Evolutionary conservation across 2,888 invertebrate species (phyloP).

Genomic region (Orthosia cruda): DNA sequence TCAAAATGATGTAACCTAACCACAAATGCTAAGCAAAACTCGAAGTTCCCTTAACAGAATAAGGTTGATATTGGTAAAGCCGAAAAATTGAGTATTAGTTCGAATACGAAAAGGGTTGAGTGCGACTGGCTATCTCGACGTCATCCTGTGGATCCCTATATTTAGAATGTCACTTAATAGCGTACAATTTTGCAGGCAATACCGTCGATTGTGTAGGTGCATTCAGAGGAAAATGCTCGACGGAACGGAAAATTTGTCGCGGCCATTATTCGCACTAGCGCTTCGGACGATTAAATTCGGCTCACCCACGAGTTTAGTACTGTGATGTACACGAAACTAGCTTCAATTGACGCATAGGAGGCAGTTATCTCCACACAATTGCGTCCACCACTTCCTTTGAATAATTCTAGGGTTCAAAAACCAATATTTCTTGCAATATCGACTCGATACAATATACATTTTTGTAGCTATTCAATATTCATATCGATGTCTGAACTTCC

Average conservation of each 20-base stretch:
- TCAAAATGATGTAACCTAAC: slow-evolving; percentile 64
- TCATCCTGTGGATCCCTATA: slow-evolving; percentile 86
- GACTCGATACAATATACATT: not conserved
- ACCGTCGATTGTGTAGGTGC: slow-evolving; percentile 89
- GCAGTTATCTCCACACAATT: slow-evolving; percentile 54
- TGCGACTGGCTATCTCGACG: slow-evolving; percentile 81
- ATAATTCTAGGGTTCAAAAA: slow-evolving; percentile 29
- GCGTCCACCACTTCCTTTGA: slow-evolving; percentile 56
- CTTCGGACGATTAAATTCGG: slow-evolving; percentile 89
- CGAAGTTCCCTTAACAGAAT: slow-evolving; percentile 47
- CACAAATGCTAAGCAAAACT: slow-evolving; percentile 44
- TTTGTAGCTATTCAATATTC: slow-evolving; percentile 29
- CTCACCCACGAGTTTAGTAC: slow-evolving; percentile 80
- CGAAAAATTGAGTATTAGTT: slow-evolving; percentile 66
- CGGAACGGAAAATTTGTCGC: slow-evolving; percentile 90
- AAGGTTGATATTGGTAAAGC: slow-evolving; percentile 64
- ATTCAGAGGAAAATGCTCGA: slow-evolving; percentile 90
- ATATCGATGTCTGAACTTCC: not conserved
- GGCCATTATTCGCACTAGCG: slow-evolving; percentile 89
- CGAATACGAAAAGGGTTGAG: slow-evolving; percentile 81
- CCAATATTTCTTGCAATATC: slow-evolving; percentile 18
- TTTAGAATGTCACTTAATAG: slow-evolving; percentile 91
- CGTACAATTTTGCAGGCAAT: slow-evolving; percentile 89
- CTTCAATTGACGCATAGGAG: slow-evolving; percentile 66
- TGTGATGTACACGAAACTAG: slow-evolving; percentile 72